These are phyloP conservation scores for Dallia pectoralis DNA, from an alignment of 2,797 vertebrate genomes.

Conservation along the genomic window DNA sequence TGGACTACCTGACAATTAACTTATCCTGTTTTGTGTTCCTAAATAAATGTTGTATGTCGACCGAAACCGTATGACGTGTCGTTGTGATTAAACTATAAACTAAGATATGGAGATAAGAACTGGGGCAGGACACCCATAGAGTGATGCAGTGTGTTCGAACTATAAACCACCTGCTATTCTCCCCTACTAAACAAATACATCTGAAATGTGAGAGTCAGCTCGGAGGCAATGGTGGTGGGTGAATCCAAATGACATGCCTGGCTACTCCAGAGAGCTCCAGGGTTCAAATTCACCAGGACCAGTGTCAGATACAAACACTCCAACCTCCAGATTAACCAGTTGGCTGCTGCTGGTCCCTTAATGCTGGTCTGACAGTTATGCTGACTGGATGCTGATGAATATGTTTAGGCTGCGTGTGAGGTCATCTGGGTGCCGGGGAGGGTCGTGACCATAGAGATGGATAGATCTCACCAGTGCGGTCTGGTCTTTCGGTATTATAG, in stretches of 20 bases:
- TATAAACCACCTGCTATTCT: too few species aligned
- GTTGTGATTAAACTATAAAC: neutral
- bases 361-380: neutral
- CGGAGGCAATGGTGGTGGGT: conserved; percentile 36
- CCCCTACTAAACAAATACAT: too few species aligned
- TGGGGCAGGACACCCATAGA: too few species aligned
- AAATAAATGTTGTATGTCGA: conserved; percentile 89
- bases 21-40: conserved; percentile 89
- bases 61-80: conserved; percentile 44
- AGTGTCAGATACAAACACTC: conserved; percentile 23
- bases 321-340: conserved; percentile 15
- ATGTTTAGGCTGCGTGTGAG: neutral
- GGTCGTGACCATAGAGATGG: neutral
- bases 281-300: conserved; percentile 12
- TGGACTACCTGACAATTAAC: conserved; percentile 90
- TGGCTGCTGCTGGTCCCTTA: neutral
- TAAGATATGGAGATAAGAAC: neutral
- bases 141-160: too few species aligned
- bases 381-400: neutral
- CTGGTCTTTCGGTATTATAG: too few species aligned
- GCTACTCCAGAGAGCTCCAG: conserved; percentile 18
- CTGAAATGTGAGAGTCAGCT: neutral
- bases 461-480: too few species aligned
- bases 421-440: neutral
- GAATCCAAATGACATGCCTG: conserved; percentile 39